A percentile compares a stretch with the other conserved stretches of the same genome.
Conservation (phyloP, 2,113 vertebrate species). For the Cathartes aura region DNA sequence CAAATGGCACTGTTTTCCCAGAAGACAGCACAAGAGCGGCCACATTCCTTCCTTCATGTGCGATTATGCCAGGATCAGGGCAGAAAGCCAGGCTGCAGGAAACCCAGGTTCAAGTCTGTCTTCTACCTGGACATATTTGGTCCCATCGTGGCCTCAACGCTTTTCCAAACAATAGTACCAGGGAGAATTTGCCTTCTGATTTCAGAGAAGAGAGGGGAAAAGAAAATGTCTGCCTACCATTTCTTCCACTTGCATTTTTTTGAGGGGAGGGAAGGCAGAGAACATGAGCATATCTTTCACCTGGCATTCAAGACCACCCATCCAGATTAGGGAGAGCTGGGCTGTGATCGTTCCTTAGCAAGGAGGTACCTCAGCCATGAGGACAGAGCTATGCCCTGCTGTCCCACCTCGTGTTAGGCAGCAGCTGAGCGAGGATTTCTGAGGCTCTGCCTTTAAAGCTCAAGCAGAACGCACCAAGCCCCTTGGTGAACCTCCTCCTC, state of each 20-base stretch:
- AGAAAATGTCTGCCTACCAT: background rate
- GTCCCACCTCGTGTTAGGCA: background rate
- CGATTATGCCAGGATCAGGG: background rate
- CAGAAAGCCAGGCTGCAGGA: background rate
- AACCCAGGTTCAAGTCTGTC: background rate
- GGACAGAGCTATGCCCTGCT: background rate
- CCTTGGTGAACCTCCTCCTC: background rate
- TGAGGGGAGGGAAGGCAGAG: background rate
- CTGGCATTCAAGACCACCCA: background rate
- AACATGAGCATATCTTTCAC: background rate
- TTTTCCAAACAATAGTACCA: background rate
- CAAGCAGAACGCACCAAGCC: background rate
- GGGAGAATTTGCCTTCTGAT: background rate
- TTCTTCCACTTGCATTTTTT: background rate
- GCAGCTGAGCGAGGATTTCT: background rate
- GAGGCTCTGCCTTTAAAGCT: background rate
- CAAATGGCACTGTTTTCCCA: background rate
- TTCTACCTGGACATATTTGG: background rate
- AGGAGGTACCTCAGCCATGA: background rate
- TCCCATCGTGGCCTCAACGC: rapidly evolving
- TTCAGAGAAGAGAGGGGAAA: background rate
- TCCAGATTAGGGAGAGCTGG: background rate
- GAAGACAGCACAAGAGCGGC: background rate
- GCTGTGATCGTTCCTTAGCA: background rate
- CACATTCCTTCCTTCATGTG: rapidly evolving